Percentiles rank a stretch among this genome's conserved stretches.
phyloP scores from a whole-genome alignment of 2,113 vertebrate species.

The Catharus fuscescens region DNA sequence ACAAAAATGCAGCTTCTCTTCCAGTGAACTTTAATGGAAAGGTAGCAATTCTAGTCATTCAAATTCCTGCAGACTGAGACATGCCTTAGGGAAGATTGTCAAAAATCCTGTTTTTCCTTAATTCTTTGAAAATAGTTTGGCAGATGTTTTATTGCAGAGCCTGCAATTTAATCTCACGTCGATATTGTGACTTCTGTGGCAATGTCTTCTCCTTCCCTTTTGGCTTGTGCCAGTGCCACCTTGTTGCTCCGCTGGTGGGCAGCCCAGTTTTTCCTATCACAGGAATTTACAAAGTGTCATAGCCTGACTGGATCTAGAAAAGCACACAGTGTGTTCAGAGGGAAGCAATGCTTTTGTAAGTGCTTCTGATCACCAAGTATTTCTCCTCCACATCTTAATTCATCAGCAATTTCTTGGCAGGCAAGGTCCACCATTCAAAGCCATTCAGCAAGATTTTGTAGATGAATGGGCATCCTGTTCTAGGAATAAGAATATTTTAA shows the following conservation, averaged over 20 bases:
- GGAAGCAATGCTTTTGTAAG: neutral
- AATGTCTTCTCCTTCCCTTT: neutral
- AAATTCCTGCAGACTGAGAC: constrained; percentile 3
- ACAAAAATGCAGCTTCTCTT: neutral
- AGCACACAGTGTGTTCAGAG: neutral
- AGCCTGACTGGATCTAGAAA: neutral
- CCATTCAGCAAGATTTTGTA: neutral
- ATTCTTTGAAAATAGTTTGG: neutral
- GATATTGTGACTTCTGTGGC: neutral
- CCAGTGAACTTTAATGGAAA: neutral
- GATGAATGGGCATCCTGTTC: neutral
- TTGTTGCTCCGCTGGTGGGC: neutral
- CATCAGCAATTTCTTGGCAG: neutral
- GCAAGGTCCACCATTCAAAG: neutral
- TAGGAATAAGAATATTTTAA: neutral
- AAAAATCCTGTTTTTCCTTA: neutral
- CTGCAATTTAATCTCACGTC: neutral
- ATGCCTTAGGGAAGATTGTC: neutral
- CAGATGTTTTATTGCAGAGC: neutral
- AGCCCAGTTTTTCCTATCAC: neutral
- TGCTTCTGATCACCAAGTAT: neutral
- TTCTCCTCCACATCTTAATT: neutral
- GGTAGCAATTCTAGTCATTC: neutral
- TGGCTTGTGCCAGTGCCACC: neutral
- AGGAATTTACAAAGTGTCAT: neutral